Conservation (phyloP, 1,140 invertebrate genomes). For the Drosophila punjabiensis region DNA sequence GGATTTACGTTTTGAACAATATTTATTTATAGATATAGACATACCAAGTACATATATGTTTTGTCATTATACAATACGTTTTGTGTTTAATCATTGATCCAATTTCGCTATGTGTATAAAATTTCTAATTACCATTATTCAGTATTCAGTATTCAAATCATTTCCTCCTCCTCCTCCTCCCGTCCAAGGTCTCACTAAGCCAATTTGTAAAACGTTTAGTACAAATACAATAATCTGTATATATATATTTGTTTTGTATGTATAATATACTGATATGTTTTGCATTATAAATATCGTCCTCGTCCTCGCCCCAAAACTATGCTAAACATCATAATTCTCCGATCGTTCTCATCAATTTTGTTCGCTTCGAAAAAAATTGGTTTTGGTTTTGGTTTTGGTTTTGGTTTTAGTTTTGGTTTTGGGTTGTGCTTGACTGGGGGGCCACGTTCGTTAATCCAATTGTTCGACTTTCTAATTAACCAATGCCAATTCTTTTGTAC, state of each 20-base stretch:
- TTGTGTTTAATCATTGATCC: conserved; percentile 63
- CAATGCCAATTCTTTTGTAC: conserved; percentile 57
- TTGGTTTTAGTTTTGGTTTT: conserved; percentile 25
- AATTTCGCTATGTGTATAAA: conserved; percentile 80
- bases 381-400: conserved; percentile 46
- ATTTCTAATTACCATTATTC: conserved; percentile 69
- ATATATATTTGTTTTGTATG: conserved; percentile 64
- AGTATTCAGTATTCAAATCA: conserved; percentile 34
- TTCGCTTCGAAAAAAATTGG: conserved; percentile 58
- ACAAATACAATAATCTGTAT: conserved; percentile 80
- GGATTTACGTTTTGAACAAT: conserved; percentile 63
- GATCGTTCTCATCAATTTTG: conserved; percentile 38
- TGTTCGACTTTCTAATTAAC: conserved; percentile 33
- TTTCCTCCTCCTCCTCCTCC: conserved; percentile 27
- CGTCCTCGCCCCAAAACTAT: conserved; percentile 42
- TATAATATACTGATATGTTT: conserved; percentile 80
- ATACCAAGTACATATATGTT: conserved; percentile 69
- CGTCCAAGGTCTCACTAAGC: conserved; percentile 60
- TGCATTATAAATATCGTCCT: conserved; percentile 78
- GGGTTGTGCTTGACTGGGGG: conserved; percentile 51
- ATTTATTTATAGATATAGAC: conserved; percentile 81
- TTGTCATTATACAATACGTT: conserved; percentile 72
- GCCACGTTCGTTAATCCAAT: conserved; percentile 19
- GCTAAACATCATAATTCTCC: conserved; percentile 38
- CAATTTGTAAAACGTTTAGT: conserved; percentile 84